Percentiles rank a stretch among this genome's conserved stretches.
These are phyloP conservation scores for Eristalis pertinax DNA, from an alignment of 2,888 invertebrate genomes.

Conservation along the genomic window DNA sequence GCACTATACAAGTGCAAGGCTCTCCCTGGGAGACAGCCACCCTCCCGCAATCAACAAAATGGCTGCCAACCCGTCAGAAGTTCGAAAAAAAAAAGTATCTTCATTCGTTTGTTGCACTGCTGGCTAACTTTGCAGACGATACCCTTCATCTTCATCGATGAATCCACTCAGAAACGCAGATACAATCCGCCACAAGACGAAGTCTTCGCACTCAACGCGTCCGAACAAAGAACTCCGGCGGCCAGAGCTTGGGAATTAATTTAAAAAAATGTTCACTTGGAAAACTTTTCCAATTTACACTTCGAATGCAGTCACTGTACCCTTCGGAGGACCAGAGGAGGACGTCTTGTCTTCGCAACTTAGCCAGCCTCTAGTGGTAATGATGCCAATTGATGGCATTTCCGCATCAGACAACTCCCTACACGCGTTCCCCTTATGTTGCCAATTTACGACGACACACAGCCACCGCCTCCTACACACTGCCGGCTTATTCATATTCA, in stretches of 20 bases:
- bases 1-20: not conserved
- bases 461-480: not conserved
- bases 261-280: not conserved
- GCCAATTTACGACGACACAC: not conserved
- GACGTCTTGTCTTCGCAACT: not conserved
- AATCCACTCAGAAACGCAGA: conserved; percentile 17
- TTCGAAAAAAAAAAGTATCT: conserved; percentile 6
- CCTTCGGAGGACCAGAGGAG: not conserved
- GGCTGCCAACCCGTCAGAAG: conserved; percentile 7
- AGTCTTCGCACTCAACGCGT: not conserved
- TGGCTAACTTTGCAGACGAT: conserved; percentile 25
- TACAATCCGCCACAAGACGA: conserved; percentile 6
- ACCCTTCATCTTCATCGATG: conserved; percentile 28
- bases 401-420: not conserved
- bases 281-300: conserved; percentile 26
- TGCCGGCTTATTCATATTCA: not conserved
- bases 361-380: not conserved
- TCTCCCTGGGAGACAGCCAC: not conserved
- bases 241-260: not conserved
- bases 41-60: not conserved
- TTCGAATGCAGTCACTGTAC: conserved; percentile 4
- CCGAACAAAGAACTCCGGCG: conserved; percentile 36
- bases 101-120: conserved; percentile 15
- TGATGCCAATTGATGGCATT: not conserved
- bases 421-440: not conserved